These are phyloP conservation scores for Microcebus lehilahytsara DNA, from an alignment of 2,113 vertebrate genomes.

Conservation along the genomic window DNA sequence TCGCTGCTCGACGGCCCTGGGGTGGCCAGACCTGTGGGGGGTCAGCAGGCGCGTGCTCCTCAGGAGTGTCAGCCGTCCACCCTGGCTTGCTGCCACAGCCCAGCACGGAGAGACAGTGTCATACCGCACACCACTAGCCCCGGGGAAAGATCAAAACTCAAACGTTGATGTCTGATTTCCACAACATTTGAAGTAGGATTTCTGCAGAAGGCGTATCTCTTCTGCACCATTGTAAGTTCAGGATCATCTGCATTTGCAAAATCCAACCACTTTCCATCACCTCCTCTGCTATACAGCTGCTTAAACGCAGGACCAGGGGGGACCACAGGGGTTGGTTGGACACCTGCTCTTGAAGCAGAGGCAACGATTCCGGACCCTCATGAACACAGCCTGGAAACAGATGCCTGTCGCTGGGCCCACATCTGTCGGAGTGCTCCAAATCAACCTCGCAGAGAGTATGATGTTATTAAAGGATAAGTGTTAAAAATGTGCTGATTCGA, in stretches of 20 bases:
- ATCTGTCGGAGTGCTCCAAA: background rate
- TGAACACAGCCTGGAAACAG: background rate
- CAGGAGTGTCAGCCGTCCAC: background rate
- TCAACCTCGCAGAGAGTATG: background rate
- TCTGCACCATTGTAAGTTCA: background rate
- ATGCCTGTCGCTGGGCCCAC: background rate
- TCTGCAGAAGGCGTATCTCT: background rate
- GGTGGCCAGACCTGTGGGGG: background rate
- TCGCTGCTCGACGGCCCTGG: background rate
- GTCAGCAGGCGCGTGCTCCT: background rate
- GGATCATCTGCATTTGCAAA: background rate
- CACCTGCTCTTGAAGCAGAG: background rate
- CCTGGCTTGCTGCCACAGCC: background rate
- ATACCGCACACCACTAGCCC: background rate
- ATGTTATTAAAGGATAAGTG: background rate
- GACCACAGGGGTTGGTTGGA: fast-evolving
- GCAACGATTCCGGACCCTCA: too few species aligned
- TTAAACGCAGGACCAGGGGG: fast-evolving
- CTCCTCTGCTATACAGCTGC: background rate
- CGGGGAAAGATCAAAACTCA: background rate
- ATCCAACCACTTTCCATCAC: background rate
- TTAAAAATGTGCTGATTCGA: background rate
- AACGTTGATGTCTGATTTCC: background rate
- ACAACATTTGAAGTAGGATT: background rate
- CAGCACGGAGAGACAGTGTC: background rate